Evolutionary conservation across 2,888 invertebrate species (phyloP).

Genomic region (Aphrophora alni): DNA sequence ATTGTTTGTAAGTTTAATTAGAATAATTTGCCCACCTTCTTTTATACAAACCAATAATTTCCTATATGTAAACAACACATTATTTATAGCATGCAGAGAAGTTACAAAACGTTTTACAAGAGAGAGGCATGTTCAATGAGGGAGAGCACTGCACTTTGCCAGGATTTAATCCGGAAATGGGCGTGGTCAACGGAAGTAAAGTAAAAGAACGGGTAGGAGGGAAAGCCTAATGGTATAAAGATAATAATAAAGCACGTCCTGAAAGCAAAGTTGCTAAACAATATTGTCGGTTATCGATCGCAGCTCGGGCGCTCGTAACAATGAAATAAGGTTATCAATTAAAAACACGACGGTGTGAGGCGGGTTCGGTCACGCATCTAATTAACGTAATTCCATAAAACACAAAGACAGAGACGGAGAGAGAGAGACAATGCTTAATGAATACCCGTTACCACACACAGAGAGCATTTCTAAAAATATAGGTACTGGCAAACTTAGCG

Average conservation of each 20-base stretch:
- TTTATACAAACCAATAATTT: no score
- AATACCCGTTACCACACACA: background rate
- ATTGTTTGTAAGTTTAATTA: no score
- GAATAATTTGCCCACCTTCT: no score
- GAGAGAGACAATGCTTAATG: background rate
- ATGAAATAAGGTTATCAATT: slow-evolving; percentile 9
- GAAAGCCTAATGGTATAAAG: slow-evolving; percentile 6
- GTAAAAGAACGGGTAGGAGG: slow-evolving; percentile 7
- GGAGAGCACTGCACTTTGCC: slow-evolving; percentile 24
- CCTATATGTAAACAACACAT: background rate
- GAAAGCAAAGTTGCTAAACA: slow-evolving; percentile 6
- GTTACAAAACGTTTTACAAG: background rate
- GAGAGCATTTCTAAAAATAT: background rate
- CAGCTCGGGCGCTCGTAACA: background rate
- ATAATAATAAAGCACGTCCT: slow-evolving; percentile 9
- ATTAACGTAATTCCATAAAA: slow-evolving; percentile 2
- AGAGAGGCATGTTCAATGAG: background rate
- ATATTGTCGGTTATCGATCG: background rate
- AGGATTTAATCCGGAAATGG: slow-evolving; percentile 36
- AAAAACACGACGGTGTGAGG: background rate
- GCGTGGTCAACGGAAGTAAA: slow-evolving; percentile 31
- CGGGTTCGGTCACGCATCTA: background rate
- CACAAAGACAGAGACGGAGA: background rate
- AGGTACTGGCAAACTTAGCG: no score
- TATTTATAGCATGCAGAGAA: background rate